Percentiles rank a stretch among this genome's conserved stretches.
phyloP scores from a whole-genome alignment of 2,888 invertebrate genomes.

The Euspilapteryx auroguttella region DNA sequence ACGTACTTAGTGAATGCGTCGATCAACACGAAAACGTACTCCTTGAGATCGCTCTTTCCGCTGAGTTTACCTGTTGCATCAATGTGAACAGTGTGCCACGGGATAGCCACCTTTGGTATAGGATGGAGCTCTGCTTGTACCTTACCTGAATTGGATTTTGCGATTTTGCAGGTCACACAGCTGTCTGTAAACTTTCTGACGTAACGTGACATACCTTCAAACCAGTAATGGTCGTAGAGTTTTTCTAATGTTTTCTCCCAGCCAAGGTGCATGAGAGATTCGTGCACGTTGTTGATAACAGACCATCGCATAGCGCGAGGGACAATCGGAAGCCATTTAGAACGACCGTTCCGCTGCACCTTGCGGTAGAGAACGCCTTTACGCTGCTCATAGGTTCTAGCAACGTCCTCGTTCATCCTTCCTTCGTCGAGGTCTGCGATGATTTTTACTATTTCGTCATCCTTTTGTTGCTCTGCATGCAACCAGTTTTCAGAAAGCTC shows the following conservation, averaged over 20 bases:
- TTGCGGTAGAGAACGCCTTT: neutral
- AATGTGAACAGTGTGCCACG: constrained; percentile 16
- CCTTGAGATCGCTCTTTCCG: constrained; percentile 13
- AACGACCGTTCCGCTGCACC: constrained; percentile 10
- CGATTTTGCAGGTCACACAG: constrained; percentile 16
- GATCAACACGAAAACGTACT: constrained; percentile 13
- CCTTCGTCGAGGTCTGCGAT: neutral
- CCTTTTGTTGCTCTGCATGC: neutral
- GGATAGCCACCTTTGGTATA: constrained; percentile 13
- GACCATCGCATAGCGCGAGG: constrained; percentile 13
- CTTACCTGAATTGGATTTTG: constrained; percentile 15
- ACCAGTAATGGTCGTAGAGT: constrained; percentile 16
- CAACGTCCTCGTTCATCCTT: neutral
- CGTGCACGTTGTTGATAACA: constrained; percentile 13
- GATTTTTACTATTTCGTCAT: neutral
- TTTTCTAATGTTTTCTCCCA: constrained; percentile 13
- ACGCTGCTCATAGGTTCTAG: constrained; percentile 2
- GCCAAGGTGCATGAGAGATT: constrained; percentile 11
- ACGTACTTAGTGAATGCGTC: constrained; percentile 15
- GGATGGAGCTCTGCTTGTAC: constrained; percentile 15
- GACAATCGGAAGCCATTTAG: constrained; percentile 11
- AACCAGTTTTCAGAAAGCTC: neutral
- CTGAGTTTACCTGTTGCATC: constrained; percentile 13
- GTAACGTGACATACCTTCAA: constrained; percentile 13
- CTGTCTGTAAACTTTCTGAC: constrained; percentile 17